Conservation (phyloP, 1,140 invertebrate genomes). For the Protaetia brevitarsis region DNA sequence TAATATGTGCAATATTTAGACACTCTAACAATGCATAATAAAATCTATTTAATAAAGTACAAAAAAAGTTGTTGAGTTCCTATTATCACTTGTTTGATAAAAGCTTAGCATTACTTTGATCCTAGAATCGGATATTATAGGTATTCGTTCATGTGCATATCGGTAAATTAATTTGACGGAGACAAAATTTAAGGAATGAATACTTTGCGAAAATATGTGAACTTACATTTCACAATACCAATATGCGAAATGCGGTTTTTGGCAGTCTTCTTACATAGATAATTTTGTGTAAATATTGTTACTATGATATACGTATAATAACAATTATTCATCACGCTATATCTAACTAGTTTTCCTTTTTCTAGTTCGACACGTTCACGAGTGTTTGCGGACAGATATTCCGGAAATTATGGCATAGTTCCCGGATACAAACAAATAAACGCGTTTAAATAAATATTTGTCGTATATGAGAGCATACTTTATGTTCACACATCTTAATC, state of each 20-base stretch:
- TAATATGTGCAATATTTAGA: too few relatives aligned
- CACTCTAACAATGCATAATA: too few relatives aligned
- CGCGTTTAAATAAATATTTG: conserved; percentile 9
- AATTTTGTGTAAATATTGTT: neutral
- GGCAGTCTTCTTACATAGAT: neutral
- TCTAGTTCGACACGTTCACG: neutral
- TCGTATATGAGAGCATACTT: neutral
- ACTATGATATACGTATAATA: neutral
- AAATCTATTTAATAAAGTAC: too few relatives aligned
- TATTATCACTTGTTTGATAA: too few relatives aligned
- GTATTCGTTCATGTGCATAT: too few relatives aligned
- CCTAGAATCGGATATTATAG: too few relatives aligned
- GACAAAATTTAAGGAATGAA: too few relatives aligned
- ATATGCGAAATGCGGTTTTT: neutral
- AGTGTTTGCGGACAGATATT: neutral
- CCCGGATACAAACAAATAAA: conserved; percentile 1
- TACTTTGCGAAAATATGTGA: too few relatives aligned
- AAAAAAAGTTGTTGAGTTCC: too few relatives aligned
- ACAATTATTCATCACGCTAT: neutral
- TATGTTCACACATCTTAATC: neutral
- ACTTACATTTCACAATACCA: too few relatives aligned
- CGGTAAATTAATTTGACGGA: too few relatives aligned
- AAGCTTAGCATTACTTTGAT: too few relatives aligned
- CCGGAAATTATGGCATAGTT: conserved; percentile 10
- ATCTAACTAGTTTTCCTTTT: neutral